These are phyloP conservation scores for Elegia similella DNA, from an alignment of 2,888 invertebrate species.

Conservation along the genomic window DNA sequence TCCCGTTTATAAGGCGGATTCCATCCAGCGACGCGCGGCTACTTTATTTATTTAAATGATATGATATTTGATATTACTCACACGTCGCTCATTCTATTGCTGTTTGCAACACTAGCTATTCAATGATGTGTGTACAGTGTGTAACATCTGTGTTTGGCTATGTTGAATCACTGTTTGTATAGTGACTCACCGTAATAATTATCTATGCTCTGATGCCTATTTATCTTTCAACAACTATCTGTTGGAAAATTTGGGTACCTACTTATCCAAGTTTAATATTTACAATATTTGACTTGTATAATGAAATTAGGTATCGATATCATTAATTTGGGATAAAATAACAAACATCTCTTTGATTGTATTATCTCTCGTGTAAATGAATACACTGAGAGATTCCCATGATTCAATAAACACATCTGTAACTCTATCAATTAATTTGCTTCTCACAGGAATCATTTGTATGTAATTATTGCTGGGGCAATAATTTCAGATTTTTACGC, in stretches of 20 bases:
- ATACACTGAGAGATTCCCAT: background rate
- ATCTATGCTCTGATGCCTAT: slow-evolving; percentile 12
- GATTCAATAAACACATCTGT: slow-evolving; percentile 3
- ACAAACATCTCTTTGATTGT: background rate
- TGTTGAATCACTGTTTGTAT: slow-evolving; percentile 49
- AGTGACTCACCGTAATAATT: slow-evolving; percentile 49
- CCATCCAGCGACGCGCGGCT: background rate
- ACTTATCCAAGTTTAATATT: slow-evolving; percentile 1
- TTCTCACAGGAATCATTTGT: background rate
- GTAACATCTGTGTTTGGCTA: slow-evolving; percentile 57
- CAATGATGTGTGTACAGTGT: slow-evolving; percentile 37
- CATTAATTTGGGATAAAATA: background rate
- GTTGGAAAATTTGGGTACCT: slow-evolving; percentile 4
- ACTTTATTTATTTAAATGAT: slow-evolving; percentile 38
- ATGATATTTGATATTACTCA: slow-evolving; percentile 42
- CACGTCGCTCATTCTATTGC: slow-evolving; percentile 15
- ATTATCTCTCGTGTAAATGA: slow-evolving; percentile 7
- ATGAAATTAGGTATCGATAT: background rate
- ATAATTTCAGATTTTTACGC: too few species aligned
- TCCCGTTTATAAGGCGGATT: background rate
- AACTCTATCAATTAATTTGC: background rate
- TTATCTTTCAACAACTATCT: background rate
- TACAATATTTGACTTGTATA: too few species aligned
- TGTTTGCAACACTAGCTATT: slow-evolving; percentile 22
- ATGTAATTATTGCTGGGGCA: background rate